phyloP scores from a whole-genome alignment of 2,113 vertebrate species.

The Actinemys pallida region DNA sequence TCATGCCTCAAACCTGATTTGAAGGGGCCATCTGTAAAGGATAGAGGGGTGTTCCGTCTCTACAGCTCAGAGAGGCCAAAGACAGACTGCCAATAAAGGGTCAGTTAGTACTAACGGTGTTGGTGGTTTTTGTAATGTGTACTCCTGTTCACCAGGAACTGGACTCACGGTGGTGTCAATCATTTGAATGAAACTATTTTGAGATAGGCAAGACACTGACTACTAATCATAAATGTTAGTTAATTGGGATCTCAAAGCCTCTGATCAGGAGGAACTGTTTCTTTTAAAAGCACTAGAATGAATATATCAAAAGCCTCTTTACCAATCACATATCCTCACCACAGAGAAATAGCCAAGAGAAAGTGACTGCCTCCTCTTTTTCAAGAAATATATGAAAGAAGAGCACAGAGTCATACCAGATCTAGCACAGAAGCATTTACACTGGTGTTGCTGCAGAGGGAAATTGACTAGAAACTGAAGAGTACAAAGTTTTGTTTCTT shows the following conservation, averaged over 20 bases:
- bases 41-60: background rate
- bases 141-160: background rate
- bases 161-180: background rate
- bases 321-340: background rate
- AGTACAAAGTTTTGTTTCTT: background rate
- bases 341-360: background rate
- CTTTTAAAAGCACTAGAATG: background rate
- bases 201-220: background rate
- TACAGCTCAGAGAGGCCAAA: background rate
- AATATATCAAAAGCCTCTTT: background rate
- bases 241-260: background rate
- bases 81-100: background rate
- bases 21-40: background rate
- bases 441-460: background rate
- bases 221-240: background rate
- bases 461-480: background rate
- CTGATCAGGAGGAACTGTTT: background rate
- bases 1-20: background rate
- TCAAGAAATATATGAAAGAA: background rate
- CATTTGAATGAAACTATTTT: background rate
- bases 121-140: background rate
- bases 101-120: background rate
- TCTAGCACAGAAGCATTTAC: background rate
- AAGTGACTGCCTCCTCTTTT: background rate
- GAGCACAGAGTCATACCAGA: background rate